Conservation (phyloP, 2,888 invertebrate genomes). For the Allygus modestus region DNA sequence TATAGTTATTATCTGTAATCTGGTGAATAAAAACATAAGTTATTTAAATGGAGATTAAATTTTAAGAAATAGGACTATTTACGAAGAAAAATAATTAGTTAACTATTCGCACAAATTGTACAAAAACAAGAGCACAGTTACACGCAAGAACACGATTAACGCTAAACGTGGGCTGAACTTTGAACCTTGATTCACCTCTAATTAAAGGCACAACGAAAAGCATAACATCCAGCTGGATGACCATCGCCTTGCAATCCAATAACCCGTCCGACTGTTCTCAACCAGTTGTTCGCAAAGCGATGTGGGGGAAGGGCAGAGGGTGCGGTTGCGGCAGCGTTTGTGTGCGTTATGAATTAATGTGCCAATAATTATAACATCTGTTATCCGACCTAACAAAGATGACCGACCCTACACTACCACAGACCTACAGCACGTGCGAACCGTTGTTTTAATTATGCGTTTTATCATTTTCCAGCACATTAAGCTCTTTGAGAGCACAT, state of each 20-base stretch:
- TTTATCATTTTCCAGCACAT: conserved; percentile 57
- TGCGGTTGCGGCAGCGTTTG: conserved; percentile 8
- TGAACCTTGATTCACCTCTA: no score
- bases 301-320: background rate
- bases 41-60: no score
- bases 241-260: background rate
- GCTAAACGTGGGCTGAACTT: no score
- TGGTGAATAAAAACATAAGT: no score
- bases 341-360: conserved; percentile 48
- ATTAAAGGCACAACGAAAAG: no score
- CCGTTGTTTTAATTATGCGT: conserved; percentile 56
- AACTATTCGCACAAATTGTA: no score
- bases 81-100: no score
- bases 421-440: conserved; percentile 35
- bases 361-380: conserved; percentile 34
- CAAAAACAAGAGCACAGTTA: no score
- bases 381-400: conserved; percentile 45
- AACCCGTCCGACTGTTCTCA: background rate
- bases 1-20: no score
- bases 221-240: background rate
- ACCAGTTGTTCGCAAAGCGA: conserved; percentile 20
- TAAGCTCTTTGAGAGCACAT: conserved; percentile 51
- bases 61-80: no score
- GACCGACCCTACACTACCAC: background rate
- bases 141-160: no score